Base-by-base conservation (phyloP, 2,113 vertebrate species). In the Lepus europaeus region DNA sequence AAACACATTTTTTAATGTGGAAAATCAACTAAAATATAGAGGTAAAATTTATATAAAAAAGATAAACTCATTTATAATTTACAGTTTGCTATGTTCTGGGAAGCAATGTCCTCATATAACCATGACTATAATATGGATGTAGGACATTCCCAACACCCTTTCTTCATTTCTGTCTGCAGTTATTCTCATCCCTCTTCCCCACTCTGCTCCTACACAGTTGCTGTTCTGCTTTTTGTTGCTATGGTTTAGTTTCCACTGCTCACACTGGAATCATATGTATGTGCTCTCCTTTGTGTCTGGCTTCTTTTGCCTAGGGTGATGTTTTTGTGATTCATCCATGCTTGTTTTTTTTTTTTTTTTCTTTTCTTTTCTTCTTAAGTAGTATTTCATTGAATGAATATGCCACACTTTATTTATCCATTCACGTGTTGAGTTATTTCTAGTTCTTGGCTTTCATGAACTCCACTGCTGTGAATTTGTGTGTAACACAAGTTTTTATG, bases 21-120 rank as follows among this genome's bases (percentile, higher is more conserved):
- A 86, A 96, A 86, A 64, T 89, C 33, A 85, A 39, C 64, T 90
- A 91, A 59, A 59, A 59, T 94, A 53, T 90, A 92, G 19, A 77
- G 19, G 20, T 66, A 79, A 14, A 88, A 45, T n/a, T 68, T 84
- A 73, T 20, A 23, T 83, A 88, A 95, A 81, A 72, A 85, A 63
- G 4, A 17, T 81, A 36, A 0, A 45, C 4, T 78, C 1, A 17
- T 70, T 73, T 59, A n/a, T 80, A 89, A n/a, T 45, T 12, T 88
- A 39, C 5, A n/a, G 11, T 92, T 90, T 14, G 9, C 2, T 51
- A 27, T 86, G n/a, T 95, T 61, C 90, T 93, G 51, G 86, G 19
- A 87, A 80, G 51, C 69, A 86, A 56, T 80, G 64, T 45, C 36
- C 12, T 84, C 9, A 45, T 33, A 17, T 80, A 92, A 39, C 33